Conservation (phyloP, 2,113 vertebrate genomes). For the Takifugu bimaculatus region DNA sequence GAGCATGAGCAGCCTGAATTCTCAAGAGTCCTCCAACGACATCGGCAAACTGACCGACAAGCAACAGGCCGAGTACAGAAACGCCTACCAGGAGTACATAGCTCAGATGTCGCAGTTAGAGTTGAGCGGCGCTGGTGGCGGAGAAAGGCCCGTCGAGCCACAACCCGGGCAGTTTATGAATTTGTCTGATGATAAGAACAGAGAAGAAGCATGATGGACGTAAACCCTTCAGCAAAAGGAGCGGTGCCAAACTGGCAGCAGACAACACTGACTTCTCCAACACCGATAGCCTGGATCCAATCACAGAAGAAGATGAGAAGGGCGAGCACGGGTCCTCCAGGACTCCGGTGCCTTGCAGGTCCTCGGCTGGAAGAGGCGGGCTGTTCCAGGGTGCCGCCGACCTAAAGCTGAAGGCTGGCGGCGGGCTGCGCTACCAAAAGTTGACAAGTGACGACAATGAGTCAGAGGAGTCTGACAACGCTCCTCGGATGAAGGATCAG, state of each 20-base stretch:
- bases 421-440: constrained; percentile 87
- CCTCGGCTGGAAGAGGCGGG: constrained; percentile 77
- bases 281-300: constrained; percentile 86
- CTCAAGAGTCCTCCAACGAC: constrained; percentile 94
- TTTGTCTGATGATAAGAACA: constrained; percentile 81
- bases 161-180: constrained; percentile 80
- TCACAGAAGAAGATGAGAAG: constrained; percentile 95
- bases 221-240: constrained; percentile 82
- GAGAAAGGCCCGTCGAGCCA: constrained; percentile 79
- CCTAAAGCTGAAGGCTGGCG: constrained; percentile 83
- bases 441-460: constrained; percentile 95
- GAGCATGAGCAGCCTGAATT: constrained; percentile 94
- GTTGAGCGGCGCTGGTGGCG: constrained; percentile 64
- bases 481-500: constrained; percentile 83
- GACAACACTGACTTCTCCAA: constrained; percentile 81
- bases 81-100: constrained; percentile 95
- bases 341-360: constrained; percentile 79
- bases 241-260: constrained; percentile 52
- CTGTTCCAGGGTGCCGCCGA: constrained; percentile 89
- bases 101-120: constrained; percentile 94
- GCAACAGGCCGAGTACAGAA: constrained; percentile 94
- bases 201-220: constrained; percentile 87
- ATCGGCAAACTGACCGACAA: constrained; percentile 91
- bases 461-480: constrained; percentile 90
- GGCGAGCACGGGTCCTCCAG: constrained; percentile 85